These are phyloP conservation scores for Epinephelus lanceolatus DNA, from an alignment of 2,113 vertebrate genomes.

Conservation along the genomic window DNA sequence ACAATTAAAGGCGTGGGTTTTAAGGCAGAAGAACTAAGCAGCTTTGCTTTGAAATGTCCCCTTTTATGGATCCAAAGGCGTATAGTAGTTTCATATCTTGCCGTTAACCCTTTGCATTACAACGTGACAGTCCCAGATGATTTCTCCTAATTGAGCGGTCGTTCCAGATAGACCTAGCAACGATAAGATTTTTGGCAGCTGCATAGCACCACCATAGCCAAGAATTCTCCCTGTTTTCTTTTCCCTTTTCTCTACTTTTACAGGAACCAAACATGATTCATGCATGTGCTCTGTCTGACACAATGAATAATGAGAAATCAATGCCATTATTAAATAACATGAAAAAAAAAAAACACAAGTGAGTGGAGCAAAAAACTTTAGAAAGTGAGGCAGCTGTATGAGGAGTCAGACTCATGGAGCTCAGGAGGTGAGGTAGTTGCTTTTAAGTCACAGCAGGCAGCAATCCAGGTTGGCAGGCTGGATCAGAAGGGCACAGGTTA, in stretches of 20 bases:
- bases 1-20: conserved; percentile 79
- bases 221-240: conserved; percentile 4
- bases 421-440: conserved; percentile 15
- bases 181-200: conserved; percentile 32
- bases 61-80: conserved; percentile 59
- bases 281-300: conserved; percentile 32
- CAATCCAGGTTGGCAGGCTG: conserved; percentile 37
- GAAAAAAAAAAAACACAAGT: conserved; percentile 4
- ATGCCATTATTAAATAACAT: conserved; percentile 33
- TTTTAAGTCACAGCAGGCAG: conserved; percentile 43
- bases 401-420: conserved; percentile 13
- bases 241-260: conserved; percentile 19
- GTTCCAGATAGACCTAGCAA: conserved; percentile 36
- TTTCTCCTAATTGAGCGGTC: conserved; percentile 53
- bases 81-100: conserved; percentile 61
- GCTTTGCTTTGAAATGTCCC: conserved; percentile 68
- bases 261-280: conserved; percentile 46
- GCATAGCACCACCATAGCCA: background rate
- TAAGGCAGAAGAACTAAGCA: conserved; percentile 64
- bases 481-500: conserved; percentile 53
- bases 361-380: background rate
- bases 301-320: conserved; percentile 49
- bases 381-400: conserved; percentile 1
- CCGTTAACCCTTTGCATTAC: conserved; percentile 62
- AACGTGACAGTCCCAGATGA: conserved; percentile 42